Evolutionary conservation across 2,888 invertebrate species (phyloP).

Genomic region (Brachycybe producta): DNA sequence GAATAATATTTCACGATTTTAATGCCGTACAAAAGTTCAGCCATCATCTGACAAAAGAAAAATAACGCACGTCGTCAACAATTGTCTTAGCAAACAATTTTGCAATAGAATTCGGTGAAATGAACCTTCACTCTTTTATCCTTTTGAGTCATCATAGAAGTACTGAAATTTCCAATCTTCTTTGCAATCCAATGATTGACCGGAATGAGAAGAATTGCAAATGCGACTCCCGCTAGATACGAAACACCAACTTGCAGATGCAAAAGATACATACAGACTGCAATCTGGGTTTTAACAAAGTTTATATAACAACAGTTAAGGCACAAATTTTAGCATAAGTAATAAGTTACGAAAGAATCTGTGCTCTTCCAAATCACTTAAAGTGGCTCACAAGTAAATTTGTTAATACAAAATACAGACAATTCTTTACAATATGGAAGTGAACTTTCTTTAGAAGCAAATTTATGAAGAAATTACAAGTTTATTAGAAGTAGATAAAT

Average conservation of each 20-base stretch:
- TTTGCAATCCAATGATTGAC: conserved; percentile 79
- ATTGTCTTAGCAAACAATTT: not conserved
- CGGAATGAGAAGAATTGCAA: conserved; percentile 78
- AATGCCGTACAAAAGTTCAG: conserved; percentile 76
- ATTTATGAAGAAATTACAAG: no score
- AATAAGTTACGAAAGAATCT: no score
- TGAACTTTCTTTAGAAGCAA: no score
- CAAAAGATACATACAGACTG: conserved; percentile 65
- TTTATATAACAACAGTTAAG: no score
- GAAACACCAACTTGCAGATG: conserved; percentile 80
- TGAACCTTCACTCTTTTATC: conserved; percentile 64
- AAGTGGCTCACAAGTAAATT: conserved; percentile 4
- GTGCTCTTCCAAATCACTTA: no score
- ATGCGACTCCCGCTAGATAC: conserved; percentile 76
- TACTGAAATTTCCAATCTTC: conserved; percentile 71
- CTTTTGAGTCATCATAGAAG: conserved; percentile 78
- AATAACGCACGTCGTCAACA: no score
- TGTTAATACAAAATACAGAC: no score
- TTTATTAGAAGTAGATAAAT: no score
- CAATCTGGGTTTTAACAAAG: conserved; percentile 46
- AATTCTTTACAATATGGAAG: no score
- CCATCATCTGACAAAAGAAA: conserved; percentile 43
- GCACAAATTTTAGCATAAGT: no score
- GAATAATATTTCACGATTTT: conserved; percentile 80
- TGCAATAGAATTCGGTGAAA: not conserved